Conservation (phyloP, 2,113 vertebrate genomes). For the Taurulus bubalis region DNA sequence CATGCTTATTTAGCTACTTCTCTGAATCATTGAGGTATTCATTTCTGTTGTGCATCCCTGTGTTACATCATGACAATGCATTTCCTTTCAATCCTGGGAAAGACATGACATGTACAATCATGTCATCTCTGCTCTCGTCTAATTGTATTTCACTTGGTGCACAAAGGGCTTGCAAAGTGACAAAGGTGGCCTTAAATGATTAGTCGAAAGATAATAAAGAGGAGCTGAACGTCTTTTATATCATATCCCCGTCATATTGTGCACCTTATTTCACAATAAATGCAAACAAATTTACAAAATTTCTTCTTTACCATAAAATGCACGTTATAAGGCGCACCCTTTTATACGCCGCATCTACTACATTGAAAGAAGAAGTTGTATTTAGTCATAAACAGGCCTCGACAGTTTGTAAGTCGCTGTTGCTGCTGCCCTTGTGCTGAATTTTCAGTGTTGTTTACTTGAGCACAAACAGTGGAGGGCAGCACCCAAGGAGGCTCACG, state of each 20-base stretch:
- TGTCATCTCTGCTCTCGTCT: background rate
- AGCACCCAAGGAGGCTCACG: no score
- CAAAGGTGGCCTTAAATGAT: background rate
- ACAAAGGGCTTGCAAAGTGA: background rate
- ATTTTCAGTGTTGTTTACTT: no score
- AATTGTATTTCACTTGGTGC: background rate
- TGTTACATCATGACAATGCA: background rate
- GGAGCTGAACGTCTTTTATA: background rate
- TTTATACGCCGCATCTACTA: no score
- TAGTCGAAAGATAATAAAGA: background rate
- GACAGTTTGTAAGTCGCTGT: no score
- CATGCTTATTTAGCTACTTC: background rate
- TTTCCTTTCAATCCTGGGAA: background rate
- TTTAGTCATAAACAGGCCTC: no score
- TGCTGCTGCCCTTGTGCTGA: no score
- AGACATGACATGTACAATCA: background rate
- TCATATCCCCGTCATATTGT: background rate
- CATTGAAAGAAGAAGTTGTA: no score
- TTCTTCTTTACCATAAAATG: no score
- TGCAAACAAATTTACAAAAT: no score
- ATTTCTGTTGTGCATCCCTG: background rate
- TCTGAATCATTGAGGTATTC: background rate
- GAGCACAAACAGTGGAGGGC: no score
- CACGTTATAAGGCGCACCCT: no score
- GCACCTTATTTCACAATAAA: no score